These are phyloP conservation scores for Otus sunia DNA, from an alignment of 2,113 vertebrate species.

Conservation along the genomic window DNA sequence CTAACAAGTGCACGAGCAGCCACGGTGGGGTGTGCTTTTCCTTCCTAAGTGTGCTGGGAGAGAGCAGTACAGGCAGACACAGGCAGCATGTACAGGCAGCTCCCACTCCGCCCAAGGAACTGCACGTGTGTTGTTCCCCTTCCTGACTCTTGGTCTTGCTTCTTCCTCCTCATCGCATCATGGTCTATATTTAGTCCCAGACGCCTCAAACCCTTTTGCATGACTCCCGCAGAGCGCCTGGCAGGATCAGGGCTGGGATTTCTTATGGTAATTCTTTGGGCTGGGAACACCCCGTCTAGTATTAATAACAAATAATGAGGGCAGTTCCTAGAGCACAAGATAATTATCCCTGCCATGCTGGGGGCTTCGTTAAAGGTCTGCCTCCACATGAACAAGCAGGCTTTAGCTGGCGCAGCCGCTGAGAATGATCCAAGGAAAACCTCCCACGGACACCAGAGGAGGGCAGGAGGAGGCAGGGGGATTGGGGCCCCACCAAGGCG, in stretches of 20 bases:
- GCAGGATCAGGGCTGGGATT: background rate
- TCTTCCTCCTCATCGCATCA: background rate
- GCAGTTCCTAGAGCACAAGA: background rate
- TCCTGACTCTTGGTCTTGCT: background rate
- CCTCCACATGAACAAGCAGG: background rate
- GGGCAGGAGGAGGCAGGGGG: slow-evolving; percentile 29
- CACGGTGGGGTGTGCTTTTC: slow-evolving; percentile 38
- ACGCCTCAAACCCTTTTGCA: background rate
- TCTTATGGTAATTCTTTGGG: background rate
- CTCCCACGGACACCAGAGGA: background rate
- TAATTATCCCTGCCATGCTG: background rate
- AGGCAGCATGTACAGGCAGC: background rate
- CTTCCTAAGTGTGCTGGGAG: background rate
- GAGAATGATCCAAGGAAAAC: background rate
- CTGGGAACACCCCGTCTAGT: background rate
- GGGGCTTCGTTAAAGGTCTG: background rate
- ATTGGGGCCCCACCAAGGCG: fast-evolving
- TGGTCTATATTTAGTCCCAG: background rate
- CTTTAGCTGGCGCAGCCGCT: fast-evolving
- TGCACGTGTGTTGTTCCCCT: background rate
- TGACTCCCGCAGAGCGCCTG: background rate
- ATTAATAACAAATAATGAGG: background rate
- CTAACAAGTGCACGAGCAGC: background rate
- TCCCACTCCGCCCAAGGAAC: background rate
- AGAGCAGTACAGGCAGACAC: background rate